Evolutionary conservation across 2,888 invertebrate species (phyloP).

Genomic region (Caenorhabditis uteleia): DNA sequence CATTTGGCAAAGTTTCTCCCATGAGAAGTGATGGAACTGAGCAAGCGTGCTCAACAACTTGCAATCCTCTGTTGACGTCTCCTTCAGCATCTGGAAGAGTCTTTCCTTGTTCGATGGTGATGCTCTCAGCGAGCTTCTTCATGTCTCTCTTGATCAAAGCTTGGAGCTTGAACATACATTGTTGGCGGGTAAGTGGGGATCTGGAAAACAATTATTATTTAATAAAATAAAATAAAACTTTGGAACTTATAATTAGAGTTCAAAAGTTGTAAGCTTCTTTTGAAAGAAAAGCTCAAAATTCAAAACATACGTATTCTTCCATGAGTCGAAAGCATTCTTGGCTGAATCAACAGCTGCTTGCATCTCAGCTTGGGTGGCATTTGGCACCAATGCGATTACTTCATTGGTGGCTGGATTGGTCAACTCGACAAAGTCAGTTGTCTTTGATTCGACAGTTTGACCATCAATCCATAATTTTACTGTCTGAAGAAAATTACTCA

Average conservation of each 20-base stretch:
- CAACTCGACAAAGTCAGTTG: slow-evolving; percentile 90
- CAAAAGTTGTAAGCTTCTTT: background rate
- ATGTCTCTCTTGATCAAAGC: slow-evolving; percentile 85
- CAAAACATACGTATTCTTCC: slow-evolving; percentile 80
- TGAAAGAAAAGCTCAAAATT: background rate
- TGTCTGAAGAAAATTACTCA: slow-evolving; percentile 29
- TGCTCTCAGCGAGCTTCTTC: slow-evolving; percentile 85
- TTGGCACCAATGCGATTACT: slow-evolving; percentile 82
- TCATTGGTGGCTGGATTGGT: slow-evolving; percentile 81
- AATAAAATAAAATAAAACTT: background rate
- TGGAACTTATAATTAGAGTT: background rate
- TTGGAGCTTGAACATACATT: slow-evolving; percentile 86
- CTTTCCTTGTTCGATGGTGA: slow-evolving; percentile 96
- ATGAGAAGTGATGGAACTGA: slow-evolving; percentile 88
- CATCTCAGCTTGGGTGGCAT: slow-evolving; percentile 87
- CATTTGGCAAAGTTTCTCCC: slow-evolving; percentile 83
- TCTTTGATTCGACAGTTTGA: slow-evolving; percentile 87
- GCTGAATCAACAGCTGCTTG: slow-evolving; percentile 85
- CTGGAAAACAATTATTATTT: slow-evolving; percentile 21
- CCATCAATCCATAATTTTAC: slow-evolving; percentile 92
- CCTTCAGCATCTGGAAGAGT: slow-evolving; percentile 96
- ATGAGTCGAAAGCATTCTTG: slow-evolving; percentile 81
- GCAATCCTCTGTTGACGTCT: slow-evolving; percentile 93
- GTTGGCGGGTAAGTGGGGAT: slow-evolving; percentile 89
- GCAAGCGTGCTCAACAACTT: slow-evolving; percentile 92